These are phyloP conservation scores for Zootermopsis nevadensis DNA, from an alignment of 2,888 invertebrate genomes.

Conservation along the genomic window DNA sequence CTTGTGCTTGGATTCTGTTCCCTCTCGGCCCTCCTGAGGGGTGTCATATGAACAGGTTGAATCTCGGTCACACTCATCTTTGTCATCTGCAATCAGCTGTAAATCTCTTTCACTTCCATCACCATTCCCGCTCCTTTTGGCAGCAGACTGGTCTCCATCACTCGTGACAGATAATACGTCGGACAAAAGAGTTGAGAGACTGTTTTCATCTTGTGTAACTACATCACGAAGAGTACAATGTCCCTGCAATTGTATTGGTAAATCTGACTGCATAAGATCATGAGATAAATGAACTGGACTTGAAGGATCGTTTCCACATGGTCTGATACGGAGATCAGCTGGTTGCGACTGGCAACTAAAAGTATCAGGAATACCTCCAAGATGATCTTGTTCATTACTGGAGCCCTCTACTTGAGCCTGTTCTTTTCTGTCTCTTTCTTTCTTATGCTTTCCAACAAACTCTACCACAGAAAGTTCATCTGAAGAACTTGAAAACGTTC, in stretches of 20 bases:
- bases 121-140: not conserved
- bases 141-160: slow-evolving; percentile 40
- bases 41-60: slow-evolving; percentile 36
- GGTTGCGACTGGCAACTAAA: not conserved
- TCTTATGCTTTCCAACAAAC: not conserved
- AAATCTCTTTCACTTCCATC: not conserved
- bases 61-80: slow-evolving; percentile 41
- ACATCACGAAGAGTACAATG: not conserved
- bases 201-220: slow-evolving; percentile 39
- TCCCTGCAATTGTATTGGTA: not conserved
- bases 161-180: slow-evolving; percentile 40
- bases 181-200: slow-evolving; percentile 42
- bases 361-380: slow-evolving; percentile 18
- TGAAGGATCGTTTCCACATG: not conserved
- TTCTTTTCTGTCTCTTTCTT: not conserved
- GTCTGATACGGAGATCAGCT: not conserved
- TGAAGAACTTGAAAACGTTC: not conserved
- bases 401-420: not conserved
- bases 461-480: not conserved
- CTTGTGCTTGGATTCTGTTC: slow-evolving; percentile 34
- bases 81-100: not conserved
- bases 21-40: slow-evolving; percentile 10
- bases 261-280: not conserved
- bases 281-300: slow-evolving; percentile 16
- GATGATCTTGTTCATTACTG: slow-evolving; percentile 13